Base-by-base conservation (phyloP, 2,888 invertebrate species). In the Trisateles emortualis region DNA sequence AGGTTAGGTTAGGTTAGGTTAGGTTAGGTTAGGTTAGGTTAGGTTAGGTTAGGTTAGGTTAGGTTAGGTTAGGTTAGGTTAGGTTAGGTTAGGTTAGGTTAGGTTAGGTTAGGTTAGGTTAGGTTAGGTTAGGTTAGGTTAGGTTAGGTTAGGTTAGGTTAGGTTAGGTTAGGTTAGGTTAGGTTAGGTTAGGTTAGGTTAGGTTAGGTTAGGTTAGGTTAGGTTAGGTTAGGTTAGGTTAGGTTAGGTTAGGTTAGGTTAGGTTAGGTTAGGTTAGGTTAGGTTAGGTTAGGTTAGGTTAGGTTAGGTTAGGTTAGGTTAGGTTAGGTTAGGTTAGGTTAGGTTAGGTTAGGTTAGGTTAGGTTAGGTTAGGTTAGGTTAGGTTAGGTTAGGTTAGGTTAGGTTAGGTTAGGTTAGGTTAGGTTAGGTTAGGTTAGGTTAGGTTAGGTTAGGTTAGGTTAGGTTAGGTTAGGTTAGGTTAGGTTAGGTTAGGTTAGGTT, bases 181-280 rank as follows among this genome's bases (percentile, higher is more conserved):
- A 49, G 52, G 64, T 58, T 62, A 60, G 59, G 65, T 64, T 68
- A 56, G 62, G 63, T 62, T 64, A 59, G 60, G 64, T 64, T 69
- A 64, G 65, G 66, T 69, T 70, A 66, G 61, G 69, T 71, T 68
- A 68, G 67, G 66, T 66, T 69, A 66, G 61, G 64, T 67, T 65
- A 61, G 59, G 59, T 61, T 65, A 55, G 48, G 61, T 59, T 63
- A 57, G 56, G 61, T 59, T 61, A 52, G 58, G 55, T 59, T 64
- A 59, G 63, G 64, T 59, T 67, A 63, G 59, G 64, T 64, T 64
- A 63, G 64, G 63, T 66, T 64, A 62, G 57, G 63, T 64, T 66
- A 66, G 59, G 67, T 72, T 74, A 64, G 67, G 71, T 71, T 72
- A 68, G 65, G 69, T 64, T 73, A 62, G 63, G 71, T 65, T 71